Base-by-base conservation (phyloP, 2,797 vertebrate genomes). In the Lagorchestes hirsutus region DNA sequence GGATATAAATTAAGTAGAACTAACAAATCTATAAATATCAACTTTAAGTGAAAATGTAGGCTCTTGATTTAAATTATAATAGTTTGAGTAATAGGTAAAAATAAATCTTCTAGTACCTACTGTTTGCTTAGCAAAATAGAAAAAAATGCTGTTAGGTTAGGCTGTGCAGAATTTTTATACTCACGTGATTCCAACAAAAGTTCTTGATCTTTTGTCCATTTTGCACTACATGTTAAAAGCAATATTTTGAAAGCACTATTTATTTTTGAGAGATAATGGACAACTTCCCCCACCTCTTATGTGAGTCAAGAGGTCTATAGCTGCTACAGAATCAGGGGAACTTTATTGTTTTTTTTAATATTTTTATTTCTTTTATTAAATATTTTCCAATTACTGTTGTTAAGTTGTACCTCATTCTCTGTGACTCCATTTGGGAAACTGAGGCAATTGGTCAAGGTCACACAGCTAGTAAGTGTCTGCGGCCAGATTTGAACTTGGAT, bases 11-110 rank as follows among this genome's bases (percentile, higher is more conserved):
- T 40, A 93, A 91, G 13, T 24, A 96, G 31, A 28, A 40, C 6
- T 28, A 94, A 16, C 93, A 94, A 95, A 90, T 5, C 4, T 54
- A 16, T 40, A 1, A 18, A 40, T 56, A 40, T 34, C n/a, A 55
- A 52, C 8, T 82, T 82, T 46, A 82, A 46, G 40, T 82, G 40
- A 82, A 82, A 67, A 34, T 8, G 46, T 46, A 82, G 18, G 2
- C 4, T 96, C 92, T 93, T 96, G 18, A 82, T 82, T 10, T 93
- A 93, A 96, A 87, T 55, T 90, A 29, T 0, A 54, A 90, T n/a
- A 50, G 55, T 93, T 11, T 74, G 5, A 91, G 27, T 91, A 55
- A 57, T 94, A 46, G n/a, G 55, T 3, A 10, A 27, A 82, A 82
- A 82, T 46, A 46, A 82, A 82, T 74, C n/a, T 40, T 3, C 22